These are phyloP conservation scores for Drosophila nikananu DNA, from an alignment of 1,140 invertebrate species.

Conservation along the genomic window DNA sequence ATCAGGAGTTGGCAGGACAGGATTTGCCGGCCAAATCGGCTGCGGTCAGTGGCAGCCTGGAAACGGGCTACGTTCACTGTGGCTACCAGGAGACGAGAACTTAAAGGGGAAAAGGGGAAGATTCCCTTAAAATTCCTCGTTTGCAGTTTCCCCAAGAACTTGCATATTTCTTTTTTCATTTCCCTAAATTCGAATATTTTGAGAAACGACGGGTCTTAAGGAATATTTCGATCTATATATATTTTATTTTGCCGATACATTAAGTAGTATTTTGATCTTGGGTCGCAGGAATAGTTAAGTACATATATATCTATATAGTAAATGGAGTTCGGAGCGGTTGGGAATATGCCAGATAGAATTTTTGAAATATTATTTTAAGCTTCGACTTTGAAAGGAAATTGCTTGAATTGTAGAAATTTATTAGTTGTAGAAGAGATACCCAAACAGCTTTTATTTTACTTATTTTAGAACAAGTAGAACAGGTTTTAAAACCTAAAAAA, in stretches of 20 bases:
- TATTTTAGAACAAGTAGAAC: not conserved
- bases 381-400: not conserved
- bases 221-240: conserved; percentile 11
- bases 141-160: not conserved
- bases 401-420: not conserved
- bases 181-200: not conserved
- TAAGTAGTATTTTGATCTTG: conserved; percentile 8
- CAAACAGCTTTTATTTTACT: not conserved
- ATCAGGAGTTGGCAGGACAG: not conserved
- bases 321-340: not conserved
- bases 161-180: not conserved
- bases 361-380: not conserved
- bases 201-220: not conserved
- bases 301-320: not conserved
- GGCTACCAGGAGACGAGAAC: conserved; percentile 77
- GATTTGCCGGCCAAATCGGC: conserved; percentile 60
- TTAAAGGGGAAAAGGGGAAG: not conserved
- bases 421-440: not conserved
- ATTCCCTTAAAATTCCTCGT: too few species aligned
- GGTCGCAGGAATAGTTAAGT: not conserved
- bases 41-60: conserved; percentile 56
- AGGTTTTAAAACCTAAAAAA: too few species aligned
- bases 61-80: conserved; percentile 73
- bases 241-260: conserved; percentile 1
- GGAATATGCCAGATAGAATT: not conserved